Conservation (phyloP, 2,797 vertebrate species). For the Onychomys leucogaster region DNA sequence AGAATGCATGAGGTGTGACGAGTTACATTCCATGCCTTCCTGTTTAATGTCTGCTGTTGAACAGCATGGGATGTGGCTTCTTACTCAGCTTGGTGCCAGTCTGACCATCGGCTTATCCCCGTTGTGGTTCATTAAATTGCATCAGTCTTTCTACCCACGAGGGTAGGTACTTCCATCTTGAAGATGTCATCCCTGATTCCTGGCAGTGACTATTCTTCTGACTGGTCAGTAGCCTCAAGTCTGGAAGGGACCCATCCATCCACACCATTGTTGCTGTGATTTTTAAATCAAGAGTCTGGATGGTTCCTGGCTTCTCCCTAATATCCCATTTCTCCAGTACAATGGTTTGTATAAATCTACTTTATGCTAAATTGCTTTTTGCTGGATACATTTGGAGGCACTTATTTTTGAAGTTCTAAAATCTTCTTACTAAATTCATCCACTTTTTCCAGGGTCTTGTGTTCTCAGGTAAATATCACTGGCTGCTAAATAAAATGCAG, state of each 20-base stretch:
- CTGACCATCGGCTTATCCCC: not conserved
- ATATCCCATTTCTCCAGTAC: too few species aligned
- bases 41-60: not conserved
- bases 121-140: not conserved
- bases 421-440: not conserved
- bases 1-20: not conserved
- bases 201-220: not conserved
- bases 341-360: not conserved
- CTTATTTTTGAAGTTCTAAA: not conserved
- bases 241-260: not conserved
- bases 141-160: not conserved
- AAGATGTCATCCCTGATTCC: not conserved
- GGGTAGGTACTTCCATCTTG: not conserved
- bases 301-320: not conserved
- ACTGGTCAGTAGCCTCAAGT: not conserved
- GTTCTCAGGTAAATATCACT: not conserved
- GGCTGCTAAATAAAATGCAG: not conserved
- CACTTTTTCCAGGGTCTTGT: not conserved
- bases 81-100: not conserved
- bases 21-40: not conserved
- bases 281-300: not conserved
- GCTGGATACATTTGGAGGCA: not conserved
- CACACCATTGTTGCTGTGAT: not conserved
- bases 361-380: not conserved
- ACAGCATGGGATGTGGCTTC: not conserved